Evolutionary conservation across 2,888 invertebrate genomes (phyloP).

Genomic region (Cheilosia soror): DNA sequence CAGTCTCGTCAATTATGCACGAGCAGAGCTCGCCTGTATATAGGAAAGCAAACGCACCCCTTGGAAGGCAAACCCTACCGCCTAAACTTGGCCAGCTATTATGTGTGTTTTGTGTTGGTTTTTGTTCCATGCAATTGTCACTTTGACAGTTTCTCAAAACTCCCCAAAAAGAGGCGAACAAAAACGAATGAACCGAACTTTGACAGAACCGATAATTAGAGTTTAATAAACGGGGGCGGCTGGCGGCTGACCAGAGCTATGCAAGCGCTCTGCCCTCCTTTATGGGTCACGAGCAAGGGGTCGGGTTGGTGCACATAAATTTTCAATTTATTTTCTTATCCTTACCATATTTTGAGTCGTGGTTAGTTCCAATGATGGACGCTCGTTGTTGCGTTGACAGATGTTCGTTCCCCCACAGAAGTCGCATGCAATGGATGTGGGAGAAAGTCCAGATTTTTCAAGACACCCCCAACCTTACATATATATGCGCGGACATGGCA

Average conservation of each 20-base stretch:
- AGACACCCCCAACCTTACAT: conserved; percentile 1
- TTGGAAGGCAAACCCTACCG: conserved; percentile 43
- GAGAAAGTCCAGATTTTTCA: conserved; percentile 70
- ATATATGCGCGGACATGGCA: conserved; percentile 26
- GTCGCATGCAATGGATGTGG: conserved; percentile 68
- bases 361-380: conserved; percentile 66
- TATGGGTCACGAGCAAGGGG: conserved; percentile 61
- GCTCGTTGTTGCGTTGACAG: conserved; percentile 45
- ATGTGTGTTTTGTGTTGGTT: conserved; percentile 8
- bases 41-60: conserved; percentile 24
- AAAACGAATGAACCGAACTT: conserved; percentile 11
- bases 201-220: conserved; percentile 61
- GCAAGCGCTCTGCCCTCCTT: conserved; percentile 47
- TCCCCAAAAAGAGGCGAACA: conserved; percentile 8
- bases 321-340: conserved; percentile 50
- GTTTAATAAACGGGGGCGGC: conserved; percentile 30
- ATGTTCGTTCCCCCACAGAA: conserved; percentile 66
- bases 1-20: conserved; percentile 64
- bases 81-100: too few relatives aligned
- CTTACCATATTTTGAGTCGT: conserved; percentile 70
- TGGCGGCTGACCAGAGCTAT: background rate
- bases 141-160: conserved; percentile 59
- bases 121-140: conserved; percentile 55
- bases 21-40: conserved; percentile 28
- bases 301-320: conserved; percentile 40